phyloP scores from a whole-genome alignment of 2,888 invertebrate genomes.

The Hybos culiciformis region DNA sequence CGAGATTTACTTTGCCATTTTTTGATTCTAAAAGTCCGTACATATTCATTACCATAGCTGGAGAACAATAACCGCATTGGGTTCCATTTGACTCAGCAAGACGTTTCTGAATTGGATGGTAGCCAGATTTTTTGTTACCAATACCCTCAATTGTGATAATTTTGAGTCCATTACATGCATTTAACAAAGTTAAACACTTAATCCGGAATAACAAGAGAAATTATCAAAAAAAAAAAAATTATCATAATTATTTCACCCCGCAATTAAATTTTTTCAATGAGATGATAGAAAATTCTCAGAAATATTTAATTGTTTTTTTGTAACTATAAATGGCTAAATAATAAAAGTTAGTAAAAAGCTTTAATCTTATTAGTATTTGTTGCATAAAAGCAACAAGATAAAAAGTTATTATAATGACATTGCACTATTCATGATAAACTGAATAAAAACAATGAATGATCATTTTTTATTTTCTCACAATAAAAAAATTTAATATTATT shows the following conservation, averaged over 20 bases:
- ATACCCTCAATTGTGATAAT: constrained; percentile 60
- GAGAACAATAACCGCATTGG: constrained; percentile 63
- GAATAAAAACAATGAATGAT: too few species aligned
- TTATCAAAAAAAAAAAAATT: neutral
- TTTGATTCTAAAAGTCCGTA: constrained; percentile 38
- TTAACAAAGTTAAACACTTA: constrained; percentile 49
- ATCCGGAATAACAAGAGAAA: constrained; percentile 13
- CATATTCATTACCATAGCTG: constrained; percentile 69
- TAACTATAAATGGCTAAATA: too few species aligned
- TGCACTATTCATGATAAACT: too few species aligned
- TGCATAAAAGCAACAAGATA: too few species aligned
- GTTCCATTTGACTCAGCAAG: constrained; percentile 53
- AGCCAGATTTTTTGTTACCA: constrained; percentile 48
- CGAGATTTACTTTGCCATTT: constrained; percentile 39
- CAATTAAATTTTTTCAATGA: neutral
- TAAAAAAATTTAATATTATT: too few species aligned
- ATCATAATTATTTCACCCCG: neutral
- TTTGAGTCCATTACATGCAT: constrained; percentile 51
- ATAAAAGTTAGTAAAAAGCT: too few species aligned
- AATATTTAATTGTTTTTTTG: too few species aligned
- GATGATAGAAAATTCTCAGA: neutral
- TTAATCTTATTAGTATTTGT: too few species aligned
- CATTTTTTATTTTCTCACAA: too few species aligned
- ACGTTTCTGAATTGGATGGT: constrained; percentile 52
- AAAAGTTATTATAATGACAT: too few species aligned